Evolutionary conservation across 2,797 vertebrate genomes (phyloP).

Genomic region (Gobionotothen gibberifrons): DNA sequence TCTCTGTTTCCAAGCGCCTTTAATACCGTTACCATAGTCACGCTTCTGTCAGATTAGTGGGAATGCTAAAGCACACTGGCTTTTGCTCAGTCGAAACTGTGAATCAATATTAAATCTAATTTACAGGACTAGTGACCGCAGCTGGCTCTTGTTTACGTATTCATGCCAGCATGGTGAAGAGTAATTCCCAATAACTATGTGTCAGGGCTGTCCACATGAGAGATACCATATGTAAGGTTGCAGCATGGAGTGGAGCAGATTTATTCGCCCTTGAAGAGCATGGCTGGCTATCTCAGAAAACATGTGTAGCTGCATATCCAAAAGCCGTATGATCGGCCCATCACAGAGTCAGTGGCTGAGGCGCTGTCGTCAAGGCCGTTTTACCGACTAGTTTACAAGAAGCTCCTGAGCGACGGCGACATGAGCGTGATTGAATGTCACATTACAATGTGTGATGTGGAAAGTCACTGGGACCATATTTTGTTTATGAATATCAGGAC

Average conservation of each 20-base stretch:
- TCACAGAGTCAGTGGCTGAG: constrained; percentile 62
- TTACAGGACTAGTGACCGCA: constrained; percentile 72
- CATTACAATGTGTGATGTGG: constrained; percentile 64
- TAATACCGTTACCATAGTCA: constrained; percentile 65
- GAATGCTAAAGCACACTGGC: constrained; percentile 35
- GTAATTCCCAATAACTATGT: constrained; percentile 58
- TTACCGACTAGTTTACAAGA: constrained; percentile 73
- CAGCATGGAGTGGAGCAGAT: constrained; percentile 43
- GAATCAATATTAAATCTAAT: constrained; percentile 81
- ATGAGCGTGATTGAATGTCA: constrained; percentile 71
- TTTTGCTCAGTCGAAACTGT: constrained; percentile 56
- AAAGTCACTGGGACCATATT: constrained; percentile 63
- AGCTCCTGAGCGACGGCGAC: constrained; percentile 63
- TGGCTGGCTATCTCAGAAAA: constrained; percentile 66
- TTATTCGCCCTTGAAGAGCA: constrained; percentile 77
- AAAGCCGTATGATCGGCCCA: constrained; percentile 66
- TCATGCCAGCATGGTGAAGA: constrained; percentile 56
- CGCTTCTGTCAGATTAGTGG: constrained; percentile 49
- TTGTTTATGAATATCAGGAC: constrained; percentile 57
- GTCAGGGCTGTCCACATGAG: constrained; percentile 65
- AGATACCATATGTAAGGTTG: constrained; percentile 38
- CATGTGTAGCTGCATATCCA: constrained; percentile 65
- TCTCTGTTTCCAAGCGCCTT: constrained; percentile 63
- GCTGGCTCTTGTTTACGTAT: constrained; percentile 74
- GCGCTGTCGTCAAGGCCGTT: constrained; percentile 65